Evolutionary conservation across 2,797 vertebrate genomes (phyloP).

Genomic region (Steatocranus sp.): DNA sequence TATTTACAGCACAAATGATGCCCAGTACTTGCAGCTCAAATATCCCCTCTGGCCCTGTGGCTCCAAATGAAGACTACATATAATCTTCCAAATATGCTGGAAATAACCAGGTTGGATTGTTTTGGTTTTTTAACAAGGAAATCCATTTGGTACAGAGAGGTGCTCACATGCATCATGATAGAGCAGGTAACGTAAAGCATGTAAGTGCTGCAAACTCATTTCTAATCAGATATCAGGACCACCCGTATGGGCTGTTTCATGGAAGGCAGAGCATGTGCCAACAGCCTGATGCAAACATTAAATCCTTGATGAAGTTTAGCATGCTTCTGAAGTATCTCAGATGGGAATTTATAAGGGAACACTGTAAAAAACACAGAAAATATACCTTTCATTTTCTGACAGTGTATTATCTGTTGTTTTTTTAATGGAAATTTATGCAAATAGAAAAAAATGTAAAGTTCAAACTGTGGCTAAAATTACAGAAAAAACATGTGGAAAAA

Average conservation of each 20-base stretch:
- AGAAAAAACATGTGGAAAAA: fast-evolving
- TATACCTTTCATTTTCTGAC: background rate
- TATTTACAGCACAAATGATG: constrained; percentile 67
- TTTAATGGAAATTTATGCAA: background rate
- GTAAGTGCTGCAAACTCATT: background rate
- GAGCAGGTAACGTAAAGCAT: background rate
- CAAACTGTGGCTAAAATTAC: background rate
- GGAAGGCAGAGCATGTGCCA: background rate
- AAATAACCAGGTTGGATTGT: background rate
- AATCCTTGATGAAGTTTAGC: background rate
- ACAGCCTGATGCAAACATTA: background rate
- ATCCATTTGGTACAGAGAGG: background rate
- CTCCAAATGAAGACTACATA: background rate
- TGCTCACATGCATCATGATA: background rate
- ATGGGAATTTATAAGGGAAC: background rate
- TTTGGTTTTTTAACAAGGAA: background rate
- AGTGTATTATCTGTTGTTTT: background rate
- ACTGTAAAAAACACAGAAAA: background rate
- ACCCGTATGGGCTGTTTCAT: background rate
- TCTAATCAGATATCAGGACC: background rate
- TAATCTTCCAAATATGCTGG: background rate
- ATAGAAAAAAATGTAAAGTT: background rate
- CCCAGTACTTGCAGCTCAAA: constrained; percentile 10
- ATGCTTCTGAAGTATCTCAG: background rate
- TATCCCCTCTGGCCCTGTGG: background rate